Evolutionary conservation across 2,797 vertebrate species (phyloP).

Genomic region (Sylvia borin): DNA sequence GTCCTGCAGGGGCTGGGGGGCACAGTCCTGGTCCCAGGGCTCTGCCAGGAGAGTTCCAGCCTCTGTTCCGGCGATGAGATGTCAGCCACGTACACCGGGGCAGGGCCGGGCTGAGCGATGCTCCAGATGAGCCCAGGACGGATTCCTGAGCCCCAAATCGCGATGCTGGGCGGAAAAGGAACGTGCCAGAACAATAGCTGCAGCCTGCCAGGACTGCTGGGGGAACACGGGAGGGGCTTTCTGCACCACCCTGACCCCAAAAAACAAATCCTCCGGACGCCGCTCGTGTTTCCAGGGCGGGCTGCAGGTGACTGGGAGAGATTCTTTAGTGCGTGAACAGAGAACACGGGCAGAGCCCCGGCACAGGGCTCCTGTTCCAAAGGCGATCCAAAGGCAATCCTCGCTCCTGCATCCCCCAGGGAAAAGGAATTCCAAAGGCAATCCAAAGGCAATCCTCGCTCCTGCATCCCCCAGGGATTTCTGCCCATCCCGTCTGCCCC

Average conservation of each 20-base stretch:
- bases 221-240: neutral
- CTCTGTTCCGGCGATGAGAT: neutral
- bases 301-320: neutral
- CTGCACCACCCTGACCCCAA: neutral
- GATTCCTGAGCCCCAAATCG: fast-evolving
- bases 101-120: neutral
- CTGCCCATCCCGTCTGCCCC: neutral
- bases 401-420: no score
- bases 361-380: no score
- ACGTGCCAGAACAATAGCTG: neutral
- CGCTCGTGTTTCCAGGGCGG: neutral
- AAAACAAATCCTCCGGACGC: neutral
- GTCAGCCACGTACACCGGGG: neutral
- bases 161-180: neutral
- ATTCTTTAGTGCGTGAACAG: neutral
- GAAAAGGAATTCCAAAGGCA: no score
- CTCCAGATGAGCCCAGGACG: neutral
- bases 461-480: no score
- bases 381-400: no score
- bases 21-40: fast-evolving
- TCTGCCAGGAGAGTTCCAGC: fast-evolving
- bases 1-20: neutral
- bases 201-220: neutral
- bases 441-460: no score
- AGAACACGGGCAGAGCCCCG: no score